A percentile compares a stretch with the other conserved stretches of the same genome.
Evolutionary conservation across 2,888 invertebrate species (phyloP).

Genomic region (Drosophila neotestacea): DNA sequence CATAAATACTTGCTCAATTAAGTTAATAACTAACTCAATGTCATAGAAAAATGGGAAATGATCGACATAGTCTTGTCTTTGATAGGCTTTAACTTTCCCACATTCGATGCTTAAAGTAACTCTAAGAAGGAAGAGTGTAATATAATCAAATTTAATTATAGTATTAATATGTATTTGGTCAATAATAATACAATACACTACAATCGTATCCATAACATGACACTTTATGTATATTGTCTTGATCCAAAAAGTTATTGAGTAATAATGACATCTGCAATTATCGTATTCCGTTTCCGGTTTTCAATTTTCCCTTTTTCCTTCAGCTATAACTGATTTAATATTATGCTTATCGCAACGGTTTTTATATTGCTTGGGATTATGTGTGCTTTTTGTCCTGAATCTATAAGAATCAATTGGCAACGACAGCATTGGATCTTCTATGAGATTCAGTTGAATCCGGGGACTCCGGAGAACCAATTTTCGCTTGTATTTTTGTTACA

Average conservation of each 20-base stretch:
- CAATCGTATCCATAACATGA: no score
- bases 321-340: slow-evolving; percentile 4
- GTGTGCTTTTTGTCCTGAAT: slow-evolving; percentile 2
- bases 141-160: no score
- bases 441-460: slow-evolving; percentile 47
- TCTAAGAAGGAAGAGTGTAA: no score
- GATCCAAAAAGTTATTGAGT: background rate
- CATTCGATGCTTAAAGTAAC: no score
- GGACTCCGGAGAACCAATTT: slow-evolving; percentile 8
- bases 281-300: background rate
- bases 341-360: slow-evolving; percentile 36
- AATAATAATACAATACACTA: no score
- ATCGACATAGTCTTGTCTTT: no score
- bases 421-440: slow-evolving; percentile 43
- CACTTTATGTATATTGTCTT: background rate
- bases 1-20: background rate
- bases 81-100: no score
- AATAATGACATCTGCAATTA: background rate
- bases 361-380: slow-evolving; percentile 24
- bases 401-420: slow-evolving; percentile 63
- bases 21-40: no score
- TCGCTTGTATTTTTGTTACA: slow-evolving; percentile 21
- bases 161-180: no score
- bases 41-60: no score
- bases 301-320: background rate